Percentiles rank a stretch among this genome's conserved stretches.
Conservation (phyloP, 2,888 invertebrate species). For the Troglohyphantes excavatus region DNA sequence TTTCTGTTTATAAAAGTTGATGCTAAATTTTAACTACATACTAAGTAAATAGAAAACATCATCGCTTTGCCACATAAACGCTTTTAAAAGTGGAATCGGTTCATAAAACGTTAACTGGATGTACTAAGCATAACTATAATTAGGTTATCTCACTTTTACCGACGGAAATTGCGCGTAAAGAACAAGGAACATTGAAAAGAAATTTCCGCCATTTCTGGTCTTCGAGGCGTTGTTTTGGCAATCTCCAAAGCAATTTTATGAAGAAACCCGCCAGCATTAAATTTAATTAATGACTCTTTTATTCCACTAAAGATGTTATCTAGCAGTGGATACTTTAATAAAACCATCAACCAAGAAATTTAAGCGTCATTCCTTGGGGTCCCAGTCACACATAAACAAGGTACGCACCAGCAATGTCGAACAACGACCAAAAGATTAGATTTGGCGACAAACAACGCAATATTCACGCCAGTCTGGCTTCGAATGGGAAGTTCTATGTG, state of each 20-base stretch:
- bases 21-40: neutral
- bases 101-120: neutral
- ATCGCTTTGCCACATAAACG: neutral
- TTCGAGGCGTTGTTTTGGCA: neutral
- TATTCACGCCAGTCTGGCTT: slow-evolving; percentile 44
- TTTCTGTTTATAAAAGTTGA: neutral
- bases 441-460: slow-evolving; percentile 52
- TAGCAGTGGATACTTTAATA: slow-evolving; percentile 13
- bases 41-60: neutral
- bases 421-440: slow-evolving; percentile 7
- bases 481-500: slow-evolving; percentile 27
- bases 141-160: neutral
- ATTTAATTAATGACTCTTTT: slow-evolving; percentile 21
- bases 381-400: neutral
- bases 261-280: neutral
- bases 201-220: neutral
- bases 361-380: neutral
- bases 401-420: neutral
- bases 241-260: slow-evolving; percentile 18
- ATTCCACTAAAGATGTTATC: slow-evolving; percentile 11
- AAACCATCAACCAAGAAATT: slow-evolving; percentile 14
- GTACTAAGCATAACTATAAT: neutral
- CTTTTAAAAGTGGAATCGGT: neutral
- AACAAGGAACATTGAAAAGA: slow-evolving; percentile 4
- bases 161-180: neutral